Percentiles rank a stretch among this genome's conserved stretches.
Conservation (phyloP, 2,797 vertebrate species). For the Myotis daubentonii region DNA sequence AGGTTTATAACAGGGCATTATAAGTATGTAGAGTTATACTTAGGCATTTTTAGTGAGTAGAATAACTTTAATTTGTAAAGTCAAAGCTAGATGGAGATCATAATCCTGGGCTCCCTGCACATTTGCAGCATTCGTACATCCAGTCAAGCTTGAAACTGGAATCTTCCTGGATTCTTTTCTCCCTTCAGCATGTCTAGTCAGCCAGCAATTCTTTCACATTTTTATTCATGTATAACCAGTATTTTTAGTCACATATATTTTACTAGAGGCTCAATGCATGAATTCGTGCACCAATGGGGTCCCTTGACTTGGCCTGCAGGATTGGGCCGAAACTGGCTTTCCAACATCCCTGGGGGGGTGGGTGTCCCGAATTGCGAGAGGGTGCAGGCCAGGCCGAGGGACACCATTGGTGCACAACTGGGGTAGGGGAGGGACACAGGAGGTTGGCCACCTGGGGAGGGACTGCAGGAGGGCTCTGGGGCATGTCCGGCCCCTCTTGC, state of each 20-base stretch:
- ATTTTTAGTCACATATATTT: neutral
- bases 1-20: neutral
- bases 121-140: neutral
- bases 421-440: too few relatives aligned
- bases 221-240: neutral
- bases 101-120: neutral
- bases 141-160: neutral
- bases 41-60: neutral
- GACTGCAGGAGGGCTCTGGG: too few relatives aligned
- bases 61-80: neutral
- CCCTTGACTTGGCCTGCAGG: too few relatives aligned
- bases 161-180: neutral
- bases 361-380: too few relatives aligned
- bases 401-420: too few relatives aligned
- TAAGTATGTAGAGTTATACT: neutral
- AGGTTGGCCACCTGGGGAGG: too few relatives aligned
- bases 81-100: neutral
- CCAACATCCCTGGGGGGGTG: too few relatives aligned
- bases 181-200: neutral
- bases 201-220: neutral
- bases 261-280: neutral
- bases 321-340: too few relatives aligned
- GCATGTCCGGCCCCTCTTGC: too few relatives aligned
- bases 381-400: too few relatives aligned
- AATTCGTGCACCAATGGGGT: too few relatives aligned